Base-by-base conservation (phyloP, 1,140 invertebrate genomes). In the Pogonomyrmex barbatus region DNA sequence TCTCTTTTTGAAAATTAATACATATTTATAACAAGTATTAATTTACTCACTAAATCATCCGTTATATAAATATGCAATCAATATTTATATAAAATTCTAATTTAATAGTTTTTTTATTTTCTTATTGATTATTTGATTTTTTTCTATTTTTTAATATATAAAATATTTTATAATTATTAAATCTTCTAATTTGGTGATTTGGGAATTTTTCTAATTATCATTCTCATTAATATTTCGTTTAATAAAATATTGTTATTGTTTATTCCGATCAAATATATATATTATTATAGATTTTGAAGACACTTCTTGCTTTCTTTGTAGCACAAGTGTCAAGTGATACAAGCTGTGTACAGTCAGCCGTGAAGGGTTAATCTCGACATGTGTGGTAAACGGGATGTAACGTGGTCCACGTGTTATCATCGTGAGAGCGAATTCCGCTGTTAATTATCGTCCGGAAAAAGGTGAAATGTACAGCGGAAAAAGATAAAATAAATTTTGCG, bases 381-480 rank as follows among this genome's bases (percentile, higher is more conserved):
- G 30, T 24, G 17, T 58, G 36, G 30, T 33, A 67, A 79, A 79
- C 63, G 14, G 33, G 5, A 10, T 8, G 54, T 60, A 73, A 47
- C 42, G 42, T 60, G 45, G 10, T 39, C 42, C 42, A 73, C 33
- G n/a, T 45, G 42, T 73, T 83, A 83, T 83, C 17, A 75, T 58
- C n/a, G 42, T 5, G 54, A 75, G n/a, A 83, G 68, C 52, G 68
- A 83, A 62, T 75, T 83, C 10, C 68, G 12, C 42, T 75, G 54
- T 83, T 83, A 73, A 83, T 83, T 75, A 75, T 82, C 54, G 39
- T 58, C 54, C 36, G 54, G 65, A 33, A 50, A 45, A 68, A 67
- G 10, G 14, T 24, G 42, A 50, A 2, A 47, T 33, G 5, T 30
- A 68, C 14, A 50, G 42, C n/a, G 30, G 2, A 65, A 73, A 73